Conservation (phyloP, 2,888 invertebrate species). For the Netelia virgata region DNA sequence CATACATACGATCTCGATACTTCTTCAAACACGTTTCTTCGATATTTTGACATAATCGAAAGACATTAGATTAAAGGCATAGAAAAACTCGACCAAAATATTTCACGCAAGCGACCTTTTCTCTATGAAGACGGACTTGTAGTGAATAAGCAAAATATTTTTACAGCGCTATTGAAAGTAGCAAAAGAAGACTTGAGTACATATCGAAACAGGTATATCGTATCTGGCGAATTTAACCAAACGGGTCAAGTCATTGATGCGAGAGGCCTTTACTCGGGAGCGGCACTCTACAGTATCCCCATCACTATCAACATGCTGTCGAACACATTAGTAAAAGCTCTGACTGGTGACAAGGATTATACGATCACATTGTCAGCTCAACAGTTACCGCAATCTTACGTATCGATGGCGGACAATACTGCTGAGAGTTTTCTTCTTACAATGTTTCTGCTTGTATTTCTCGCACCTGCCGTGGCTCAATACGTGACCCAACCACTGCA, state of each 20-base stretch:
- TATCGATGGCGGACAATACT: slow-evolving; percentile 31
- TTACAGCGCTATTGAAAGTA: slow-evolving; percentile 84
- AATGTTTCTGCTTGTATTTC: slow-evolving; percentile 72
- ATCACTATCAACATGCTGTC: slow-evolving; percentile 86
- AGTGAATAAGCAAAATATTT: slow-evolving; percentile 33
- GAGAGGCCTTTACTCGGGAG: slow-evolving; percentile 86
- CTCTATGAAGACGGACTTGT: too few species aligned
- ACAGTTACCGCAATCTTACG: slow-evolving; percentile 74
- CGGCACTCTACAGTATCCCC: slow-evolving; percentile 86
- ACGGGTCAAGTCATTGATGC: slow-evolving; percentile 68
- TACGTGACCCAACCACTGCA: slow-evolving; percentile 88
- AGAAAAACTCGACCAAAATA: too few species aligned
- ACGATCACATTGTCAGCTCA: slow-evolving; percentile 77
- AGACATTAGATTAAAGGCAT: too few species aligned
- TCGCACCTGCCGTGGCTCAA: slow-evolving; percentile 84
- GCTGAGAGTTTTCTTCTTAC: slow-evolving; percentile 71
- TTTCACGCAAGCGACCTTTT: too few species aligned
- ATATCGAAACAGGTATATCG: slow-evolving; percentile 85
- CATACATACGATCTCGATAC: too few species aligned
- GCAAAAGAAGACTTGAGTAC: slow-evolving; percentile 82
- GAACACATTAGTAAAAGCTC: slow-evolving; percentile 83
- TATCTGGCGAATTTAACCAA: slow-evolving; percentile 85
- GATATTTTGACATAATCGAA: too few species aligned
- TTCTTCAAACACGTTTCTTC: too few species aligned
- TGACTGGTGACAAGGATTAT: slow-evolving; percentile 74